Conservation (phyloP, 2,113 vertebrate genomes). For the Clarias gariepinus region DNA sequence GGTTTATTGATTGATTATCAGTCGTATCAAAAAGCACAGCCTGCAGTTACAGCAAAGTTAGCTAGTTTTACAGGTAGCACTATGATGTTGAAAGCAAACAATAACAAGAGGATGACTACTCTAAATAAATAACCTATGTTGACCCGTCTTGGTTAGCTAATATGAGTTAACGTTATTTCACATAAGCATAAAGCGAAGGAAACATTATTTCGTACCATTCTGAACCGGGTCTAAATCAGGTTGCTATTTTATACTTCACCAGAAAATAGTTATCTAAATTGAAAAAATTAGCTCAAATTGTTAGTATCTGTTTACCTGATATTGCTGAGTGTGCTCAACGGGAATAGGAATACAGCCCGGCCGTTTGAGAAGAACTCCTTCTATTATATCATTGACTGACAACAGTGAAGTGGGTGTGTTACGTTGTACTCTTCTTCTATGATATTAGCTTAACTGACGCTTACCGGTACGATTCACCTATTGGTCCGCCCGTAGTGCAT, state of each 20-base stretch:
- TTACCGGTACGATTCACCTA: constrained; percentile 18
- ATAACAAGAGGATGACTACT: not conserved
- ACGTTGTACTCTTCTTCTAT: constrained; percentile 49
- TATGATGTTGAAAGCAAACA: not conserved
- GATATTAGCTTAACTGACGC: constrained; percentile 59
- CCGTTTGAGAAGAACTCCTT: constrained; percentile 65
- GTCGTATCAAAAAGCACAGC: not conserved
- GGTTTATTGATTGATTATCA: too few relatives aligned
- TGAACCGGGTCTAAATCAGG: not conserved
- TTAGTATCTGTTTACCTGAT: constrained; percentile 61
- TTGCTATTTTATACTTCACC: too few relatives aligned
- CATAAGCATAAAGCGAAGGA: not conserved
- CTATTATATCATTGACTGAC: constrained; percentile 71
- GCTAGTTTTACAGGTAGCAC: not conserved
- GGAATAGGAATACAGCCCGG: constrained; percentile 38
- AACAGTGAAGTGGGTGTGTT: constrained; percentile 73
- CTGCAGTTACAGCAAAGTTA: not conserved
- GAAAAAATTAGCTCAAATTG: too few relatives aligned
- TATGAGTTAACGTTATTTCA: not conserved
- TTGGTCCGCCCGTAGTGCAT: constrained; percentile 57
- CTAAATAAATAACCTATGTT: not conserved
- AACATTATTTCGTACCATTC: not conserved
- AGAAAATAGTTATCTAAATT: not conserved
- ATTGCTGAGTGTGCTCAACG: constrained; percentile 32
- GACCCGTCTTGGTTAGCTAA: not conserved